Conservation (phyloP, 35 echinoderm and acorn worm genomes). For the Acanthaster planci region DNA sequence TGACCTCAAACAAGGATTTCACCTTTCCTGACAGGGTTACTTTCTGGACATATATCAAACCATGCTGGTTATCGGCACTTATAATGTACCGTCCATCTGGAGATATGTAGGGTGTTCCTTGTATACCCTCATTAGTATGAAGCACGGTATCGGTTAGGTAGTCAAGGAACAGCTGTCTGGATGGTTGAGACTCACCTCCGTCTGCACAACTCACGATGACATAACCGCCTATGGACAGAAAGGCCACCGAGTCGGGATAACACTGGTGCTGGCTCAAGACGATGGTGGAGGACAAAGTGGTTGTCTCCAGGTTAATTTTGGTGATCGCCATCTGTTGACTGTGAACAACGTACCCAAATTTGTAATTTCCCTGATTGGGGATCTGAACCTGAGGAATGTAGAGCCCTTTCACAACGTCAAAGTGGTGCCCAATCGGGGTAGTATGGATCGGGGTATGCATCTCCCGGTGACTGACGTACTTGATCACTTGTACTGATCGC, state of each 20-base stretch:
- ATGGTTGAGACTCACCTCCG: conserved; percentile 4
- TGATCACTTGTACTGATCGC: conserved; percentile 76
- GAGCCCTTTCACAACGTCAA: conserved; percentile 68
- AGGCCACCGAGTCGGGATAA: conserved; percentile 76
- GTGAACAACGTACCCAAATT: conserved; percentile 74
- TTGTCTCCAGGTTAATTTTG: conserved; percentile 66
- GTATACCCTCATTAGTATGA: conserved; percentile 68
- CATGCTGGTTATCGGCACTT: conserved; percentile 76
- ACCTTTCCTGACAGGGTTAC: conserved; percentile 66
- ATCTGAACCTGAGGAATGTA: conserved; percentile 76
- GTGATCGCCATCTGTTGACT: conserved; percentile 62
- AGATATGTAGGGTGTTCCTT: conserved; percentile 70
- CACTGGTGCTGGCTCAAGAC: conserved; percentile 74
- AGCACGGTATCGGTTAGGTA: conserved; percentile 84
- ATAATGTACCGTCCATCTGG: conserved; percentile 84
- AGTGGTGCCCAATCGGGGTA: conserved; percentile 67
- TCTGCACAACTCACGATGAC: conserved; percentile 82
- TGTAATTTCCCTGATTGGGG: conserved; percentile 72
- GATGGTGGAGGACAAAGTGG: conserved; percentile 58
- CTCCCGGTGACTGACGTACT: conserved; percentile 51
- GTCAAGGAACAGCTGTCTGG: conserved; percentile 78
- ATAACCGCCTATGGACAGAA: conserved; percentile 75
- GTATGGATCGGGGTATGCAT: conserved; percentile 79
- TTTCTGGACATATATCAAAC: conserved; percentile 85
- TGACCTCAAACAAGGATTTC: conserved; percentile 87